Percentiles rank a stretch among this genome's conserved stretches.
Evolutionary conservation across 2,797 vertebrate species (phyloP).

Genomic region (Chloroceryle amazona): DNA sequence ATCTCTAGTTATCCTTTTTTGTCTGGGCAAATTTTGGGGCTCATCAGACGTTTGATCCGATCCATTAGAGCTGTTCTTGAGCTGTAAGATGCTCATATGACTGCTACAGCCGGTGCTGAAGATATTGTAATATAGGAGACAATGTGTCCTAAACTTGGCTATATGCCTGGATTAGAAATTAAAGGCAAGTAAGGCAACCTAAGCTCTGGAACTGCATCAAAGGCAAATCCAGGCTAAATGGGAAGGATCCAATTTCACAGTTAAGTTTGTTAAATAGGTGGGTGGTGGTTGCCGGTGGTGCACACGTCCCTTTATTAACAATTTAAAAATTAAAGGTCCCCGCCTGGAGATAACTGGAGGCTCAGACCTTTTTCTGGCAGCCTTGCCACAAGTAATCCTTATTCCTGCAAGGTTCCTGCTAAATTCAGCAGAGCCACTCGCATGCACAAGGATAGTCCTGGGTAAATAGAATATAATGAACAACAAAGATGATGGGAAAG

Average conservation of each 20-base stretch:
- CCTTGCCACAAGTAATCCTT: neutral
- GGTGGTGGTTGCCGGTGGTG: conserved; percentile 24
- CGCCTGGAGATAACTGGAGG: conserved; percentile 3
- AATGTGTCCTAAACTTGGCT: conserved; percentile 47
- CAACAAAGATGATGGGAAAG: neutral
- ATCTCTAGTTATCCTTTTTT: neutral
- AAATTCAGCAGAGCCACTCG: neutral
- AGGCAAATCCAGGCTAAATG: conserved; percentile 54
- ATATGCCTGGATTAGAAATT: conserved; percentile 62
- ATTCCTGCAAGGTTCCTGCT: neutral
- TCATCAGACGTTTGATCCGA: neutral
- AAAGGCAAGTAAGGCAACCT: conserved; percentile 68
- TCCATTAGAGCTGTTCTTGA: rapidly evolving
- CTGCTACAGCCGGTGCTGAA: neutral
- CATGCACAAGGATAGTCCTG: neutral
- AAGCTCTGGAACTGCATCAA: conserved; percentile 68
- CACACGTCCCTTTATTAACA: conserved; percentile 34
- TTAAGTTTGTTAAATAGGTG: conserved; percentile 66
- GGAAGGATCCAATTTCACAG: conserved; percentile 73
- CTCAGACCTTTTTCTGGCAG: neutral
- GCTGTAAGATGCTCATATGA: neutral
- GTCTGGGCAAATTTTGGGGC: neutral
- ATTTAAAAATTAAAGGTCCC: conserved; percentile 38
- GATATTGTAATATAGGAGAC: neutral
- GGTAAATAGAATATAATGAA: rapidly evolving